phyloP scores from a whole-genome alignment of 2,113 vertebrate species.

The Tautogolabrus adspersus region DNA sequence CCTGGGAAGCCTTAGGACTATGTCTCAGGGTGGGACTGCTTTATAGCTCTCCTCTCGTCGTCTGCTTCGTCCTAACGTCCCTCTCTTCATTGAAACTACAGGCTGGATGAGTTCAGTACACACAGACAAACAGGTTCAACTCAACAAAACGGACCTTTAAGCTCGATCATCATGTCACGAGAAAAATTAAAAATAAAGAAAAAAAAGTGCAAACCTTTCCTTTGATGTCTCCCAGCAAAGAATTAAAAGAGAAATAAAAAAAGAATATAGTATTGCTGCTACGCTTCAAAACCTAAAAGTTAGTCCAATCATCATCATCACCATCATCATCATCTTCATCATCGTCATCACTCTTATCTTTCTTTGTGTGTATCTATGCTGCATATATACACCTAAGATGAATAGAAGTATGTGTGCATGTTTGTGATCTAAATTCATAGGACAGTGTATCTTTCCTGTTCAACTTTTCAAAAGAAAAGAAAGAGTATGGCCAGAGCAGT shows the following conservation, averaged over 20 bases:
- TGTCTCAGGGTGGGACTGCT: conserved; percentile 72
- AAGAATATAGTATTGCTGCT: conserved; percentile 32
- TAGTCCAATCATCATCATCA: conserved; percentile 54
- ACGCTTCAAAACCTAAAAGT: conserved; percentile 46
- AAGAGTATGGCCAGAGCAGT: conserved; percentile 23
- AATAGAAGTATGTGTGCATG: conserved; percentile 11
- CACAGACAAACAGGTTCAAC: conserved; percentile 29
- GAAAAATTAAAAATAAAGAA: conserved; percentile 60
- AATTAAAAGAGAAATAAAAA: conserved; percentile 51
- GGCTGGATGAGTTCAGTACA: conserved; percentile 41
- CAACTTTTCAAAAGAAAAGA: conserved; percentile 1
- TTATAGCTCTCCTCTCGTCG: conserved; percentile 1
- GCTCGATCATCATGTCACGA: conserved; percentile 53
- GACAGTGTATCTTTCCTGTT: neutral
- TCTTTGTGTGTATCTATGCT: conserved; percentile 23
- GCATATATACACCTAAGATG: neutral
- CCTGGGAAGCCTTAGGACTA: conserved; percentile 62
- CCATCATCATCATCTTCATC: conserved; percentile 34
- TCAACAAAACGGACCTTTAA: conserved; percentile 40
- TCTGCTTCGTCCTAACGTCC: conserved; percentile 30
- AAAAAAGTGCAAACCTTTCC: conserved; percentile 78
- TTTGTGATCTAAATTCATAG: neutral
- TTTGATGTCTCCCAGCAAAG: conserved; percentile 61
- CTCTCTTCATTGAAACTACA: conserved; percentile 71
- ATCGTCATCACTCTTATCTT: conserved; percentile 34